These are phyloP conservation scores for Galleria mellonella DNA, from an alignment of 1,140 invertebrate genomes.

Conservation along the genomic window DNA sequence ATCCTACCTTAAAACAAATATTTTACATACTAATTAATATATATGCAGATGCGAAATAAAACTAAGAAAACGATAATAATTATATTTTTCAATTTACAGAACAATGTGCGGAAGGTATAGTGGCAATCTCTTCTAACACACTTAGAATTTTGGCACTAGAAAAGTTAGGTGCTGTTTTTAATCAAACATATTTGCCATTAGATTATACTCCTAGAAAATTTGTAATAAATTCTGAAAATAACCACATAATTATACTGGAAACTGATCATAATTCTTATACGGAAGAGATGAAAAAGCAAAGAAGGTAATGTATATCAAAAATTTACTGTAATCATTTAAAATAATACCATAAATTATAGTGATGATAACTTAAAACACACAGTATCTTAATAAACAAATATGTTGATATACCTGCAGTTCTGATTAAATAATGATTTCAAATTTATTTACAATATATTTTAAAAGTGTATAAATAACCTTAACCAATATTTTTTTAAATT, in stretches of 20 bases:
- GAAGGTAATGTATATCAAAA: conserved; percentile 82
- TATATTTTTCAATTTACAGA: conserved; percentile 73
- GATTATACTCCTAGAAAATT: conserved; percentile 98
- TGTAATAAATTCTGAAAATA: conserved; percentile 94
- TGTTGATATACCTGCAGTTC: conserved; percentile 56
- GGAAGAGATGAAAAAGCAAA: conserved; percentile 95
- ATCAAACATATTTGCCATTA: conserved; percentile 93
- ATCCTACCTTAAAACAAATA: too few relatives aligned
- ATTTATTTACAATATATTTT: background rate
- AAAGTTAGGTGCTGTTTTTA: conserved; percentile 98
- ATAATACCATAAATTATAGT: too few relatives aligned
- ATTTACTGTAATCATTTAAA: too few relatives aligned
- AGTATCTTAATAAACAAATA: background rate
- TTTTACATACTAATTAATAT: too few relatives aligned
- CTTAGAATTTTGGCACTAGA: conserved; percentile 97
- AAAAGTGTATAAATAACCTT: background rate
- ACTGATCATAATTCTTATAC: conserved; percentile 99
- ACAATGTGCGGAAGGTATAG: conserved; percentile 99
- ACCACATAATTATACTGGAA: conserved; percentile 94
- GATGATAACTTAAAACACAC: conserved; percentile 33
- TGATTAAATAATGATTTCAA: conserved; percentile 20
- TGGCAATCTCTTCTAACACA: conserved; percentile 98
- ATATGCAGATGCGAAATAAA: too few relatives aligned
- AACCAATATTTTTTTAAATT: conserved; percentile 12
- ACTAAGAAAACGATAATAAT: too few relatives aligned